Evolutionary conservation across 2,113 vertebrate genomes (phyloP).

Genomic region (Numida meleagris): DNA sequence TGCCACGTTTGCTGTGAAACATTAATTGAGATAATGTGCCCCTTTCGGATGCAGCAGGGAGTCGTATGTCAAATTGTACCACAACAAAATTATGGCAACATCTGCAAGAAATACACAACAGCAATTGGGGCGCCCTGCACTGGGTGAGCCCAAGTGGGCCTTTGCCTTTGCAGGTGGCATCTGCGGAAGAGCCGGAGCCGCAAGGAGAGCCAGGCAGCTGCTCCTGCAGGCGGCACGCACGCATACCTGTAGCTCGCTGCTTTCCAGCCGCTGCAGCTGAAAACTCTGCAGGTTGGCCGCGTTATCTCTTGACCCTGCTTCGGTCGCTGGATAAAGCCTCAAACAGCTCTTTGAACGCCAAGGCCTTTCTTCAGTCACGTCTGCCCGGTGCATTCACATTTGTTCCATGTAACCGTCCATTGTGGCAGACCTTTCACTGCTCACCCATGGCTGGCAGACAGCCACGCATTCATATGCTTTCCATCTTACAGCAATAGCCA

Average conservation of each 20-base stretch:
- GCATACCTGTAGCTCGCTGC: neutral
- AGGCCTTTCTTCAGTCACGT: neutral
- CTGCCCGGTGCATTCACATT: constrained; percentile 8
- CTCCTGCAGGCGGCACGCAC: rapidly evolving
- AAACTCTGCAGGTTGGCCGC: neutral
- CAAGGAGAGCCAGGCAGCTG: neutral
- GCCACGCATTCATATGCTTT: constrained; percentile 56
- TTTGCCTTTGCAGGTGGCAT: neutral
- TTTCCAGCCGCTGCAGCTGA: neutral
- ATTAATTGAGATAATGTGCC: constrained; percentile 79
- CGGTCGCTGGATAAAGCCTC: neutral
- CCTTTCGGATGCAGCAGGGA: constrained; percentile 66
- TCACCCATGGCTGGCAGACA: constrained; percentile 42
- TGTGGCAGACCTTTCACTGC: constrained; percentile 39
- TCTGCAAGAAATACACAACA: constrained; percentile 6
- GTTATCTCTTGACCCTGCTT: neutral
- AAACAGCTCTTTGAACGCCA: neutral
- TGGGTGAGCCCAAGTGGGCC: neutral
- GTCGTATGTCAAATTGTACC: constrained; percentile 54
- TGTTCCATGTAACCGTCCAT: neutral
- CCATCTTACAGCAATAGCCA: constrained; percentile 61
- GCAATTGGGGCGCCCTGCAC: neutral
- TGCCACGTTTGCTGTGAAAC: constrained; percentile 73
- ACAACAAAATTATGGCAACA: constrained; percentile 67
- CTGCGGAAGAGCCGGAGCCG: rapidly evolving